Conservation (phyloP, 2,797 vertebrate species). For the Mus caroli region DNA sequence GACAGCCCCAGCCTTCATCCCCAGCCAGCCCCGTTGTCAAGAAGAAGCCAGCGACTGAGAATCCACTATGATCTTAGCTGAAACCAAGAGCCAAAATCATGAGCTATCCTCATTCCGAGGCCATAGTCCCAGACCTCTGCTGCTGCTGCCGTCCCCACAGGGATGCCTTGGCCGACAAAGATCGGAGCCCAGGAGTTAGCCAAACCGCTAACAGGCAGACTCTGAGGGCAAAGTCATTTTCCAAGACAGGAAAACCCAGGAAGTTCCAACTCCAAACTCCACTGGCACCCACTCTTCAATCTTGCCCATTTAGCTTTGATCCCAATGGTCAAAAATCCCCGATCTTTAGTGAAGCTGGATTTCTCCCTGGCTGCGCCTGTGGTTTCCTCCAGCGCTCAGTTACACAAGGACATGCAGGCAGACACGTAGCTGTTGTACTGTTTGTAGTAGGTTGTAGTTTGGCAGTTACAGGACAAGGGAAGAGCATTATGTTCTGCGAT, state of each 20-base stretch:
- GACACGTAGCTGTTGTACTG: rapidly evolving
- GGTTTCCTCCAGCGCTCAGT: not conserved
- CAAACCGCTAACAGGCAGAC: not conserved
- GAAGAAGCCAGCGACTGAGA: not conserved
- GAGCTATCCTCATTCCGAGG: not conserved
- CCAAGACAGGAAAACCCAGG: slow-evolving; percentile 23
- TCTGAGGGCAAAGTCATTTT: not conserved
- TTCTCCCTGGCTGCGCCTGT: not conserved
- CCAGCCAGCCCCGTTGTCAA: not conserved
- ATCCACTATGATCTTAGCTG: not conserved
- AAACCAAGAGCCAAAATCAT: not conserved
- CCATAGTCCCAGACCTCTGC: not conserved
- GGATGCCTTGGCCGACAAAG: not conserved
- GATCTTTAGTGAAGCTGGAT: not conserved
- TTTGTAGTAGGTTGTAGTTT: rapidly evolving
- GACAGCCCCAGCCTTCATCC: not conserved
- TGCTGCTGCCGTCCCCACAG: not conserved
- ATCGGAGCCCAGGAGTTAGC: not conserved
- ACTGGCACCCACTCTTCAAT: not conserved
- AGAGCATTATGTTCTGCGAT: not conserved
- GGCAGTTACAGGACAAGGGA: not conserved
- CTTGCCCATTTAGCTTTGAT: not conserved
- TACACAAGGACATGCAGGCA: not conserved
- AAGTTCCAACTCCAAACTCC: not conserved
- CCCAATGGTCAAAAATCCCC: not conserved